A percentile compares a stretch with the other conserved stretches of the same genome.
phyloP scores from a whole-genome alignment of 2,888 invertebrate genomes.

The Chrysodeixis includens region DNA sequence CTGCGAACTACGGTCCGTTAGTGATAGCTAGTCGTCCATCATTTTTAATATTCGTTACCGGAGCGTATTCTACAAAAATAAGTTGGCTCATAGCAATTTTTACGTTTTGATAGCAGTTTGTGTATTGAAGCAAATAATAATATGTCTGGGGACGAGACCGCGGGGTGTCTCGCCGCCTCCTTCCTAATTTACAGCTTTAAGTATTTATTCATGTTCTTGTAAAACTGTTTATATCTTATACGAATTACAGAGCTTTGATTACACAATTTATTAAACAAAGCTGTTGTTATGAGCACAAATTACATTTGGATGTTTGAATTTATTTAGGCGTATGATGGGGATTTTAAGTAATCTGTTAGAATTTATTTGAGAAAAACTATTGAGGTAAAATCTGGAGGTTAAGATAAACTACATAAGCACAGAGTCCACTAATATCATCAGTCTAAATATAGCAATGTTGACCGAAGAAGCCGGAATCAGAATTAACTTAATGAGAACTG shows the following conservation, averaged over 20 bases:
- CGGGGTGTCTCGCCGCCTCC: conserved; percentile 53
- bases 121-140: conserved; percentile 72
- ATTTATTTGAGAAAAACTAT: not conserved
- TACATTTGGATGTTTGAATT: not conserved
- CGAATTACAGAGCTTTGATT: conserved; percentile 40
- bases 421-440: not conserved
- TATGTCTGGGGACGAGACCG: conserved; percentile 64
- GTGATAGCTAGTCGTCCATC: conserved; percentile 70
- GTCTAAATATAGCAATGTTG: too few relatives aligned
- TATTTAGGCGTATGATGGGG: not conserved
- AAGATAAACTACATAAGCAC: too few relatives aligned
- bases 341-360: not conserved
- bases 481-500: not conserved
- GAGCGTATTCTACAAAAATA: conserved; percentile 61
- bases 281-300: not conserved
- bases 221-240: conserved; percentile 52
- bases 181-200: conserved; percentile 61
- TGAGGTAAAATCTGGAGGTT: not conserved
- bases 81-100: conserved; percentile 60
- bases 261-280: conserved; percentile 29
- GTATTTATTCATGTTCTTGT: conserved; percentile 59
- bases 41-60: conserved; percentile 65
- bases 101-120: conserved; percentile 65
- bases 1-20: conserved; percentile 57
- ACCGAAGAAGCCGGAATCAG: not conserved